Evolutionary conservation across 2,113 vertebrate species (phyloP), one percentile per base, ranked within the genome.

Genomic region (Microcebus murinus): DNA sequence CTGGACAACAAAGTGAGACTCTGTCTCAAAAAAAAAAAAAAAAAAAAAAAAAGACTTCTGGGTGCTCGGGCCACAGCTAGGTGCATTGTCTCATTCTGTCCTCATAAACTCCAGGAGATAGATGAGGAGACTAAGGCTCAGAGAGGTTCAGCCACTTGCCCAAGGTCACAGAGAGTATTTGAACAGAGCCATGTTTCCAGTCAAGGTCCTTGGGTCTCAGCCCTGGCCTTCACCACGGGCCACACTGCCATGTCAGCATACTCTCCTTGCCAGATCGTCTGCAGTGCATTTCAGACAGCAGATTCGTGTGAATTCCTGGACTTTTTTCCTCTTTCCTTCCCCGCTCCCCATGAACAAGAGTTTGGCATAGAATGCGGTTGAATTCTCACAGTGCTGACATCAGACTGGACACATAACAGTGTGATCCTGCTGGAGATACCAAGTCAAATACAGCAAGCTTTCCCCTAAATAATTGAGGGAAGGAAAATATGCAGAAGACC

Each of bases 401-500:
- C 68, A 81, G 79, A 29, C 52, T 61, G 59, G 55, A 90, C 42
- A 45, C 42, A 50, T 27, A 91, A 59, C 83, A 59, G 0, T 86
- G 70, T 71, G 74, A 86, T 86, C 77, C 83, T 91, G 27, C 59
- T 39, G 25, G 31, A 81, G 36, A 59, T 70, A 74, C 42, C 68
- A 82, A 89, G 67, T 88, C 87, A 96, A 25, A 94, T 23, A 86
- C 10, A 39, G 39, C 39, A 79, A 68, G 79, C 77, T 86, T 87
- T 90, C 82, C 48, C 68, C 83, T 91, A 82, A 83, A 50, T 82
- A 68, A 82, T 52, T 21, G 1, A 90, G 67, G 76, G 36, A 96
- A 93, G 76, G 91, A 93, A 96, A 50, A 87, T 31, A 67, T 57
- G 74, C 73, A 93, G 92, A 88, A 89, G 74, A 50, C 61, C 29